Evolutionary conservation across 2,888 invertebrate genomes (phyloP).

Genomic region (Anticlea derivata): DNA sequence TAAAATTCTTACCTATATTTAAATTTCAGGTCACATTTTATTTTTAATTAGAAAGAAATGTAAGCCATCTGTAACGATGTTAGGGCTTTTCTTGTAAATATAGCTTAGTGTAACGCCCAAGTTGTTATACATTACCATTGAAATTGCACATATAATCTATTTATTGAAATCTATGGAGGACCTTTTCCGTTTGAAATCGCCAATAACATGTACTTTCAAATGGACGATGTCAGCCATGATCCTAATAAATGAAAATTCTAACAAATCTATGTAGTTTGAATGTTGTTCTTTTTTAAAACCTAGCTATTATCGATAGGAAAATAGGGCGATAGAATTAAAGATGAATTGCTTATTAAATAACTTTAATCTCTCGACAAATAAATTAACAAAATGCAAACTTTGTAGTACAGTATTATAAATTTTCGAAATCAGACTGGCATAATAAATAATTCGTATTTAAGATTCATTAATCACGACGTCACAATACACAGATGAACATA

Average conservation of each 20-base stretch:
- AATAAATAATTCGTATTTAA: slow-evolving; percentile 63
- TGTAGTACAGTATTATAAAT: slow-evolving; percentile 58
- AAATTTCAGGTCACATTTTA: slow-evolving; percentile 14
- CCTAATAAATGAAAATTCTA: slow-evolving; percentile 53
- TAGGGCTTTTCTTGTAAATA: slow-evolving; percentile 71
- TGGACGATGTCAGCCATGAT: slow-evolving; percentile 79
- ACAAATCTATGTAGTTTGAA: slow-evolving; percentile 5
- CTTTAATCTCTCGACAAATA: slow-evolving; percentile 81
- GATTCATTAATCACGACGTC: slow-evolving; percentile 59
- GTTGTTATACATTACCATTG: slow-evolving; percentile 55
- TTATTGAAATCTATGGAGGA: slow-evolving; percentile 73
- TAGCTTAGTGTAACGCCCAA: slow-evolving; percentile 57
- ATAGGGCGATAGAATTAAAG: slow-evolving; percentile 32
- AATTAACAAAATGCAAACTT: slow-evolving; percentile 75
- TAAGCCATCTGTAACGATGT: slow-evolving; percentile 50
- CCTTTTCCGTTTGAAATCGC: slow-evolving; percentile 79
- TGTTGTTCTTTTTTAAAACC: background rate
- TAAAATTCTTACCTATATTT: slow-evolving; percentile 20
- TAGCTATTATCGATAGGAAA: background rate
- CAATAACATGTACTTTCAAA: slow-evolving; percentile 51
- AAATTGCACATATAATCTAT: slow-evolving; percentile 60
- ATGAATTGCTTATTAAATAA: slow-evolving; percentile 66
- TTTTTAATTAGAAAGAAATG: slow-evolving; percentile 25
- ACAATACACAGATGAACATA: slow-evolving; percentile 58
- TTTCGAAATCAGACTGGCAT: slow-evolving; percentile 66